phyloP scores from a whole-genome alignment of 1,140 invertebrate genomes.

The Drosophila arawakana region DNA sequence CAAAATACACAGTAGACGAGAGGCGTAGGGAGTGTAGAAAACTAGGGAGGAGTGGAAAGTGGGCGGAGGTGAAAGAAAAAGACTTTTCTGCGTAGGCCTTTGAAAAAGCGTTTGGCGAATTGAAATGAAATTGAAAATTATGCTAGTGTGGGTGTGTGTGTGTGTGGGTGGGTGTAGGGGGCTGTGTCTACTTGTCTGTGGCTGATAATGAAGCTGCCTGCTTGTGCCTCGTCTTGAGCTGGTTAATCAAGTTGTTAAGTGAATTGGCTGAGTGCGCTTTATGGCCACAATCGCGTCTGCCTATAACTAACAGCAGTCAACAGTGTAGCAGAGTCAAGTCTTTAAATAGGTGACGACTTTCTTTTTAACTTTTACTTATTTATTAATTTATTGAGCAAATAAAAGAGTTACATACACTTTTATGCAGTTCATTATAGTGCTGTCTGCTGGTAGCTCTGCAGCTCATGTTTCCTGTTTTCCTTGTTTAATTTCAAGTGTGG shows the following conservation, averaged over 20 bases:
- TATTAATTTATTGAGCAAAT: too few relatives aligned
- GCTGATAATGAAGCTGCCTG: conserved; percentile 40
- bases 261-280: conserved; percentile 57
- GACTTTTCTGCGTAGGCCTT: conserved; percentile 34
- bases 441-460: neutral
- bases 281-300: neutral
- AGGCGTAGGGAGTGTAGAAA: neutral
- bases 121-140: conserved; percentile 77
- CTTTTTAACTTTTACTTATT: neutral
- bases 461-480: neutral
- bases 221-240: conserved; percentile 39
- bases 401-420: neutral
- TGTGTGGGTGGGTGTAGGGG: conserved; percentile 11
- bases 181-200: conserved; percentile 16
- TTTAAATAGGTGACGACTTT: neutral
- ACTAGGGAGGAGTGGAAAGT: neutral
- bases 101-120: conserved; percentile 56
- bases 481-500: neutral
- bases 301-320: neutral
- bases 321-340: neutral
- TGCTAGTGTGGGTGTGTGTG: conserved; percentile 33
- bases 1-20: neutral
- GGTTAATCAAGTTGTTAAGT: conserved; percentile 74
- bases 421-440: neutral
- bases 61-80: neutral